Evolutionary conservation across 2,797 vertebrate species (phyloP).

Genomic region (Eupleurogrammus muticus): DNA sequence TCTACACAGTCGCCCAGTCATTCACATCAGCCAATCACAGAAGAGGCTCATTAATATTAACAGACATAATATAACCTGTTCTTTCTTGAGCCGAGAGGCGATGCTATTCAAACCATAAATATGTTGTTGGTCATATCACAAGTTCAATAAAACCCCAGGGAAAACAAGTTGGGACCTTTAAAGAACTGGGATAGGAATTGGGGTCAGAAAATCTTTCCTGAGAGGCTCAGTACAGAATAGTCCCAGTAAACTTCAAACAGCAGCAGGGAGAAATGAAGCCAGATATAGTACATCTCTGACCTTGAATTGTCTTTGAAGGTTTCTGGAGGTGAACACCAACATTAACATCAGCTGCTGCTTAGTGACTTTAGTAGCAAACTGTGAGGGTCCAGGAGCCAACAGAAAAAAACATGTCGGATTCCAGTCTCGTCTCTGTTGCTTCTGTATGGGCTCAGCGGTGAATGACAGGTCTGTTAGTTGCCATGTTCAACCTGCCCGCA

Average conservation of each 20-base stretch:
- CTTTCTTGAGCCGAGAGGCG: too few relatives aligned
- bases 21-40: too few relatives aligned
- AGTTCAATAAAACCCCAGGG: too few relatives aligned
- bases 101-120: too few relatives aligned
- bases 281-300: not conserved
- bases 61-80: too few relatives aligned
- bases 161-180: too few relatives aligned
- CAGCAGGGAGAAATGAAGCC: not conserved
- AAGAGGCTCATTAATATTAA: too few relatives aligned
- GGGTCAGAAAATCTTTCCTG: too few relatives aligned
- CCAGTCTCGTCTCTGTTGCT: too few relatives aligned
- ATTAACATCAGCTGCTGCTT: not conserved
- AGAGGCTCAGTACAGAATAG: not conserved
- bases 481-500: not conserved
- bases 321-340: not conserved
- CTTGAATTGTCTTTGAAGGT: conserved; percentile 1
- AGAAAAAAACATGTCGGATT: not conserved
- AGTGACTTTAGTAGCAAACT: not conserved
- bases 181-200: too few relatives aligned
- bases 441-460: not conserved
- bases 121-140: too few relatives aligned
- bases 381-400: not conserved
- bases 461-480: not conserved
- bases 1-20: too few relatives aligned
- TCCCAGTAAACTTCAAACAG: not conserved